Evolutionary conservation across 1,140 invertebrate species (phyloP), one percentile per base, ranked within the genome.

Genomic region (Wiebesia pumilae): DNA sequence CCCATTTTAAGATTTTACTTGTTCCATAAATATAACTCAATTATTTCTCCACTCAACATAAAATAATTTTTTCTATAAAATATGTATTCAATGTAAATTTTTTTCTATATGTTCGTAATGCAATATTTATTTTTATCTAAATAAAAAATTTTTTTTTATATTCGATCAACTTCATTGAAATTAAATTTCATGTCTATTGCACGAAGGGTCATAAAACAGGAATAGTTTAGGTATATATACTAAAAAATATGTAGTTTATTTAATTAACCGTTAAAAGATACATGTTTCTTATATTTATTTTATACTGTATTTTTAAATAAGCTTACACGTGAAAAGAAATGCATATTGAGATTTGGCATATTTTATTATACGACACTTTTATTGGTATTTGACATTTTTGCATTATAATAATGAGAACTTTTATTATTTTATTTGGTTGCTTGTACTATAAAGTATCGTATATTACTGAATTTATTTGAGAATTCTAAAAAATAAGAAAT

Each of bases 321-420:
- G 38, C 69, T 73, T 73, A 73, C 69, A 38, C 38, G 69, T 38
- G 69, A 73, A 38, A 73, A 73, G 38, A 73, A 73, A 38, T 38
- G 30, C 35, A 35, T 73, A 38, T 73, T 38, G 6, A 73, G 35
- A 33, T 38, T 38, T 38, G 30, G 69, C 69, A 73, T 73, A 73
- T 30, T 30, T 73, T 35, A 4, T 33, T n/a, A 73, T 19, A 38
- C 21, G 35, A 73, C 1, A 73, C 30, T 73, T 35, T 73, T 73
- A 73, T 35, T 73, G 69, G 69, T 21, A 30, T 38, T 21, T 73
- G 69, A 38, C 69, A 73, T 21, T 33, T 73, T 38, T 73, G 69
- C 69, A 73, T 73, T 14, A 73, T 21, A 38, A 73, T 73, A 1
- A 73, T 33, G 1, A 73, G 19, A 30, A 19, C 30, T 73, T 73